These are phyloP conservation scores for Sceloporus tristichus DNA, from an alignment of 2,113 vertebrate genomes.

Conservation along the genomic window DNA sequence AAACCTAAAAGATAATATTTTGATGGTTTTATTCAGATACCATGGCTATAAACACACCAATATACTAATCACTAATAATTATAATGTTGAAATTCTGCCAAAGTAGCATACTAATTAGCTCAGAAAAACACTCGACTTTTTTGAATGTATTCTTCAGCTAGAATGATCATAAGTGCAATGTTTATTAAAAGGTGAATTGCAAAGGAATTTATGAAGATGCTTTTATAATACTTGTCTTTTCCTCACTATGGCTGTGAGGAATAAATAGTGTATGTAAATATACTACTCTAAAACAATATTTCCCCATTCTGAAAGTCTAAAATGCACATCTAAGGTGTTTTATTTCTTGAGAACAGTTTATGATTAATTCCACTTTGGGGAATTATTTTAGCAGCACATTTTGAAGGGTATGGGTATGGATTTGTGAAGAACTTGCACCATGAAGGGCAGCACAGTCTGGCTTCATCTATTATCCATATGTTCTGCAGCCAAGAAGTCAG, in stretches of 20 bases:
- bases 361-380: too few relatives aligned
- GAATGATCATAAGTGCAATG: background rate
- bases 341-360: too few relatives aligned
- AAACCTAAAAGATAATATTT: slow-evolving; percentile 14
- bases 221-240: background rate
- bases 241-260: too few relatives aligned
- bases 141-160: background rate
- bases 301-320: too few relatives aligned
- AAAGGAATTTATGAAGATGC: background rate
- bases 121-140: slow-evolving; percentile 22
- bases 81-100: slow-evolving; percentile 10
- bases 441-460: too few relatives aligned
- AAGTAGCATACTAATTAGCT: slow-evolving; percentile 32
- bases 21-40: background rate
- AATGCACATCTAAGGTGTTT: too few relatives aligned
- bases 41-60: background rate
- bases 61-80: background rate
- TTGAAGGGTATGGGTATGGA: too few relatives aligned
- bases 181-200: slow-evolving; percentile 4
- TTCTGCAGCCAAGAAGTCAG: background rate
- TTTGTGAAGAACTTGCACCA: too few relatives aligned
- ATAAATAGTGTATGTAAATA: background rate
- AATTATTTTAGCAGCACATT: too few relatives aligned
- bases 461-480: background rate
- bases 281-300: too few relatives aligned